Evolutionary conservation across 1,140 invertebrate genomes (phyloP).

Genomic region (Thaumatotibia leucotreta): DNA sequence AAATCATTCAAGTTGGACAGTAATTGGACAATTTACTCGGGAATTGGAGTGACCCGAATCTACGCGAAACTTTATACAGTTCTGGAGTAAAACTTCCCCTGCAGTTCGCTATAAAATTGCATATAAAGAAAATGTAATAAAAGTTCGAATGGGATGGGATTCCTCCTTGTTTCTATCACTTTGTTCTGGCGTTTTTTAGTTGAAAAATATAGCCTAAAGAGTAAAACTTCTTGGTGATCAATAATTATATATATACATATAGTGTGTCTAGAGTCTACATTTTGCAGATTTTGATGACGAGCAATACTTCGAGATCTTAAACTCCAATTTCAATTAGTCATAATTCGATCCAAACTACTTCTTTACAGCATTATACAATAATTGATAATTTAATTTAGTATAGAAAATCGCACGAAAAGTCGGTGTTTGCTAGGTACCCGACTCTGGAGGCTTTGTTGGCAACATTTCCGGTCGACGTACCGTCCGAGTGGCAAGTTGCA

Average conservation of each 20-base stretch:
- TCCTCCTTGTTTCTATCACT: too few relatives aligned
- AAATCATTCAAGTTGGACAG: not conserved
- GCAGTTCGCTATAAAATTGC: not conserved
- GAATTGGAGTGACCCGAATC: not conserved
- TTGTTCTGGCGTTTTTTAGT: too few relatives aligned
- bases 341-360: too few relatives aligned
- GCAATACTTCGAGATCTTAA: too few relatives aligned
- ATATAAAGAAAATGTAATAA: not conserved
- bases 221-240: too few relatives aligned
- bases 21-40: not conserved
- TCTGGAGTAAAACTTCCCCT: not conserved
- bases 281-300: too few relatives aligned
- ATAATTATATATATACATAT: too few relatives aligned
- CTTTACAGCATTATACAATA: too few relatives aligned
- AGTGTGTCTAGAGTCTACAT: too few relatives aligned
- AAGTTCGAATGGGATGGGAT: too few relatives aligned
- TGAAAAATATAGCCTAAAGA: too few relatives aligned
- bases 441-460: not conserved
- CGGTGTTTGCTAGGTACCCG: not conserved
- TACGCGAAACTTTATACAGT: not conserved
- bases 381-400: not conserved
- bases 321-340: too few relatives aligned
- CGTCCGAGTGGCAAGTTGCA: conserved; percentile 9
- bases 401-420: not conserved
- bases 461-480: not conserved